phyloP scores from a whole-genome alignment of 1,140 invertebrate genomes.

The Pomacea maculata region DNA sequence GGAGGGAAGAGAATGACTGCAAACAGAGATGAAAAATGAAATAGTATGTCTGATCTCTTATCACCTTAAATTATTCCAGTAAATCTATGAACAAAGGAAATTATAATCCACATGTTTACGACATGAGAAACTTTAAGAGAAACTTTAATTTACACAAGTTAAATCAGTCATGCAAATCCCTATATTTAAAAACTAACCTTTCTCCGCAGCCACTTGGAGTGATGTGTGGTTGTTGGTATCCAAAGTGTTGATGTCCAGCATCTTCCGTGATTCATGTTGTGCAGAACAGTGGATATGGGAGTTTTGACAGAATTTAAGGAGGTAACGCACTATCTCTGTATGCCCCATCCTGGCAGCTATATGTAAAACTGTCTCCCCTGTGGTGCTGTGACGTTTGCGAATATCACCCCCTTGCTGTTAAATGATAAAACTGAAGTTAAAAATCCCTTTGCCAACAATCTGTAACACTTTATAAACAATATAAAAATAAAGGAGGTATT shows the following conservation, averaged over 20 bases:
- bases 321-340: slow-evolving; percentile 41
- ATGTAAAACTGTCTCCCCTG: slow-evolving; percentile 55
- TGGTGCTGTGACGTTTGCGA: slow-evolving; percentile 40
- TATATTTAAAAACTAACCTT: slow-evolving; percentile 37
- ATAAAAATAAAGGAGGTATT: too few relatives aligned
- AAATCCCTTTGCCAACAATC: not conserved
- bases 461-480: not conserved
- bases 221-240: slow-evolving; percentile 53
- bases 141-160: too few relatives aligned
- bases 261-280: slow-evolving; percentile 1
- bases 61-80: too few relatives aligned
- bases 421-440: slow-evolving; percentile 1
- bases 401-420: slow-evolving; percentile 55
- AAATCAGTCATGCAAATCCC: too few relatives aligned
- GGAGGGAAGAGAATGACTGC: too few relatives aligned
- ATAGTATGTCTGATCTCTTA: too few relatives aligned
- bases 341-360: slow-evolving; percentile 49
- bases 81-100: too few relatives aligned
- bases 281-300: not conserved
- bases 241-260: slow-evolving; percentile 53
- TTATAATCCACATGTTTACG: too few relatives aligned
- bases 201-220: slow-evolving; percentile 57
- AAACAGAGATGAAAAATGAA: too few relatives aligned
- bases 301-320: slow-evolving; percentile 45
- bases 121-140: too few relatives aligned